phyloP scores from a whole-genome alignment of 2,797 vertebrate species.

The Neomorphus geoffroyi region DNA sequence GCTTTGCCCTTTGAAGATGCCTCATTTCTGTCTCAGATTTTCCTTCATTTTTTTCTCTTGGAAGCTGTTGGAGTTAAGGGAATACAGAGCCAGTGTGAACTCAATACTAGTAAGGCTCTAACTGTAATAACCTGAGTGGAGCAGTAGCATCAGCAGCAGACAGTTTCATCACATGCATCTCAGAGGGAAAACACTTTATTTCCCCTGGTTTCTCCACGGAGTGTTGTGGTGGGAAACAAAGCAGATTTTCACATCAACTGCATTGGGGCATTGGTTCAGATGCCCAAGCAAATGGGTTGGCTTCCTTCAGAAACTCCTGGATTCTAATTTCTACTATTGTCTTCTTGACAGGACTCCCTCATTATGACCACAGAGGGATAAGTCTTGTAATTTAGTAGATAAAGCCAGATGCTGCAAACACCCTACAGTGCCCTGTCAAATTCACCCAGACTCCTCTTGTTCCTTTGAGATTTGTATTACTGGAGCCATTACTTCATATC shows the following conservation, averaged over 20 bases:
- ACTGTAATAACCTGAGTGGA: background rate
- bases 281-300: background rate
- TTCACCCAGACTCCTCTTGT: background rate
- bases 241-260: background rate
- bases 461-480: background rate
- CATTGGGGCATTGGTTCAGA: background rate
- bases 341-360: background rate
- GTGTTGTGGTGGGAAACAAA: background rate
- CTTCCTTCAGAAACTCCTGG: background rate
- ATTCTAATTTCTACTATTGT: background rate
- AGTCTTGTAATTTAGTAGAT: background rate
- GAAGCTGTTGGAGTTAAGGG: background rate
- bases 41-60: background rate
- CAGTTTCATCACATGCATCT: background rate
- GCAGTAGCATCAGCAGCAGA: background rate
- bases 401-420: background rate
- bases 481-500: background rate
- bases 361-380: background rate
- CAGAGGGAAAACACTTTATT: background rate
- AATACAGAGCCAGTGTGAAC: background rate
- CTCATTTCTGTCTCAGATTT: conserved; percentile 21
- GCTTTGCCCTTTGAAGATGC: conserved; percentile 6
- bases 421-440: background rate
- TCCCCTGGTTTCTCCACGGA: background rate
- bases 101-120: background rate